phyloP scores from a whole-genome alignment of 2,888 invertebrate genomes.

The Apamea monoglypha region DNA sequence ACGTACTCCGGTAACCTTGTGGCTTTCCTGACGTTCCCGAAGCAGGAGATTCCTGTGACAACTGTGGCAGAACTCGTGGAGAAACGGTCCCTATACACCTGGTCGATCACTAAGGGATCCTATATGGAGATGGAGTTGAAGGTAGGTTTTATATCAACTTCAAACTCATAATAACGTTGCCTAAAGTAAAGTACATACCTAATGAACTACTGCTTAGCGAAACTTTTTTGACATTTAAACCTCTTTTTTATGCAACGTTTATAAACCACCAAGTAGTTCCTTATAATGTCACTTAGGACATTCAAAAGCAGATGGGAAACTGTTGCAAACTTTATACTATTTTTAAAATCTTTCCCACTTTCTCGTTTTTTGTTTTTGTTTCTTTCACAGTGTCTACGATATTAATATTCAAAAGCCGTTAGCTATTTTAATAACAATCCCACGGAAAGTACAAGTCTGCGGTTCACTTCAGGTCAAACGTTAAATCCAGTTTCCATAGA shows the following conservation, averaged over 20 bases:
- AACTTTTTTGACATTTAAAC: neutral
- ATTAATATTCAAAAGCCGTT: neutral
- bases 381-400: neutral
- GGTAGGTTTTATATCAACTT: constrained; percentile 68
- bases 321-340: neutral
- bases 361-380: neutral
- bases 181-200: neutral
- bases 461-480: constrained; percentile 32
- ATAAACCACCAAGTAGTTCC: neutral
- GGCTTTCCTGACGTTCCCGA: constrained; percentile 97
- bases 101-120: constrained; percentile 94
- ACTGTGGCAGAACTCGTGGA: constrained; percentile 92
- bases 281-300: neutral
- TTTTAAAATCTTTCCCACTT: neutral
- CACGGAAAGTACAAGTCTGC: neutral
- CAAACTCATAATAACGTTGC: neutral
- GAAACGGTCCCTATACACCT: constrained; percentile 90
- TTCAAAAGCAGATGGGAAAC: neutral
- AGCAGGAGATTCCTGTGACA: constrained; percentile 93
- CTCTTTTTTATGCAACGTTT: neutral
- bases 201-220: neutral
- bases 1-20: constrained; percentile 98
- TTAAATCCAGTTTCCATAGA: constrained; percentile 11
- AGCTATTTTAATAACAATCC: neutral
- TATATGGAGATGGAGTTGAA: constrained; percentile 92